phyloP scores from a whole-genome alignment of 53 echinoderm and acorn worm genomes.

The Arbacia lixula region DNA sequence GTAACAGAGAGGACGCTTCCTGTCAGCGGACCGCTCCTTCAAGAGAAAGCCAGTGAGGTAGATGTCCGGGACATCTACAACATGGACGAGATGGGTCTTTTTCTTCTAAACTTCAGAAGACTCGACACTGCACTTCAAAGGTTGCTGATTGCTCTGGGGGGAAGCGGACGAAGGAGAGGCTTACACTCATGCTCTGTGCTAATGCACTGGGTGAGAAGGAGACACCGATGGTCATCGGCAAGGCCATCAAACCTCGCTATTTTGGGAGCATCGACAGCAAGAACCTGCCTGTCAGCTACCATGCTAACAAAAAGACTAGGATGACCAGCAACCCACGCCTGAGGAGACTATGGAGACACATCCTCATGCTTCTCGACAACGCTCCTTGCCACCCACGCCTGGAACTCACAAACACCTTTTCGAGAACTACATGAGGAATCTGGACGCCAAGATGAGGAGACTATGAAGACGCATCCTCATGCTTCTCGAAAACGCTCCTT shows the following conservation, averaged over 20 bases:
- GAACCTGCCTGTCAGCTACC: conserved; percentile 11
- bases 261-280: conserved; percentile 39
- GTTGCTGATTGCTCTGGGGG: conserved; percentile 48
- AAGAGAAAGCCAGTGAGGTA: no score
- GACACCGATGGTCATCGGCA: conserved; percentile 32
- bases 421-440: conserved; percentile 25
- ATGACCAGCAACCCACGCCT: conserved; percentile 57
- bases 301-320: conserved; percentile 52
- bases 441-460: conserved; percentile 12
- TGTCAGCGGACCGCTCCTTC: no score
- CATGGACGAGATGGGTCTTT: conserved; percentile 56
- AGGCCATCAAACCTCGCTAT: conserved; percentile 49
- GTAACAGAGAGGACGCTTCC: no score
- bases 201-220: conserved; percentile 53
- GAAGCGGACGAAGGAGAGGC: conserved; percentile 55
- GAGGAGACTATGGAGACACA: no score
- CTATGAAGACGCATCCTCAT: conserved; percentile 30
- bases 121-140: conserved; percentile 43
- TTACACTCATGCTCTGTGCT: conserved; percentile 57
- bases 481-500: conserved; percentile 35
- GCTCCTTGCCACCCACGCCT: no score
- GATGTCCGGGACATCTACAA: conserved; percentile 57
- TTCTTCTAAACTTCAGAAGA: conserved; percentile 46
- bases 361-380: no score
- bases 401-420: no score